Percentiles rank a stretch among this genome's conserved stretches.
These are phyloP conservation scores for Alcedo atthis DNA, from an alignment of 2,797 vertebrate species.

Conservation along the genomic window DNA sequence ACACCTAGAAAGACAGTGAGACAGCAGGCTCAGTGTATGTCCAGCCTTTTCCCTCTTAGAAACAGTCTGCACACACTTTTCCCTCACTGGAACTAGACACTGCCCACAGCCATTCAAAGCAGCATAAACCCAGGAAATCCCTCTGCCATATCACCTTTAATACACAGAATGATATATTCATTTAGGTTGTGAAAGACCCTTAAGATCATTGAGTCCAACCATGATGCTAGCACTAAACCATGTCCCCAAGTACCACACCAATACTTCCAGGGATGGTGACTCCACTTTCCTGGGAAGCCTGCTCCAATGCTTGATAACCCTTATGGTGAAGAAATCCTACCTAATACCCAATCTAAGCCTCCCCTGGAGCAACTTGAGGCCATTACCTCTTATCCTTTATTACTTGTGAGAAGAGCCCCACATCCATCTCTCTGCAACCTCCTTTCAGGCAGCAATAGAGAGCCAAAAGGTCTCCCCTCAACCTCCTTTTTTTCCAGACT, in stretches of 20 bases:
- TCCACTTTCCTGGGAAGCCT: neutral
- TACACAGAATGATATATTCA: neutral
- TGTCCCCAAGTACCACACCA: neutral
- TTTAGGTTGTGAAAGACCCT: neutral
- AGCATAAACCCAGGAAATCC: neutral
- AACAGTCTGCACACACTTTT: neutral
- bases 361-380: neutral
- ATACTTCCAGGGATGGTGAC: neutral
- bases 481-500: neutral
- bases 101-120: neutral
- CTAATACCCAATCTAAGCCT: neutral
- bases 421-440: neutral
- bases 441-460: neutral
- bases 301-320: neutral
- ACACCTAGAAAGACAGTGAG: slow-evolving; percentile 80
- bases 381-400: neutral
- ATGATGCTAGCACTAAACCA: neutral
- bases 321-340: neutral
- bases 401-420: neutral
- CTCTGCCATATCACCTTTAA: neutral
- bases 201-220: neutral
- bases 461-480: neutral
- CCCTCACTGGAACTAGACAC: neutral
- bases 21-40: neutral
- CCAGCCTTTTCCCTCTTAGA: neutral